Conservation (phyloP, 2,797 vertebrate genomes). For the Periparus ater region DNA sequence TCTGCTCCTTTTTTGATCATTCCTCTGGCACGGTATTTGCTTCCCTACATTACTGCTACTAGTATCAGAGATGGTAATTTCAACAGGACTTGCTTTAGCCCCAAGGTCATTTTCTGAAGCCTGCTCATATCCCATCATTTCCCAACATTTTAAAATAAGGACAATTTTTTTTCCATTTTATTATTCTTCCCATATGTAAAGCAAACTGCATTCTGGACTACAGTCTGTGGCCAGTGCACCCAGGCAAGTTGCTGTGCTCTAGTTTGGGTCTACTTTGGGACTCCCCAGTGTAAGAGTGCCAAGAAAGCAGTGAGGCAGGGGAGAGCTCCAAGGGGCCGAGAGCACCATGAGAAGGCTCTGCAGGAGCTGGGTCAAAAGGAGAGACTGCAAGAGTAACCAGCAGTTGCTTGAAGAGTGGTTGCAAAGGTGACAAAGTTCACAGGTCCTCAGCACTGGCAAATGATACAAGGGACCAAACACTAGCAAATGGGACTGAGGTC, state of each 20-base stretch:
- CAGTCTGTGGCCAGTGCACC: not conserved
- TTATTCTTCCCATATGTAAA: not conserved
- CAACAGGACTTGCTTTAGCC: not conserved
- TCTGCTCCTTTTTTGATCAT: not conserved
- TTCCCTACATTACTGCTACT: not conserved
- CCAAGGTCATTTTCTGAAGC: not conserved
- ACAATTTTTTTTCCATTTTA: not conserved
- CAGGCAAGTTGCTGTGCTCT: not conserved
- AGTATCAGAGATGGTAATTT: not conserved
- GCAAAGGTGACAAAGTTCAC: not conserved
- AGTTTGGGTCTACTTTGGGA: not conserved
- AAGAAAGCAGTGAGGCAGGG: not conserved
- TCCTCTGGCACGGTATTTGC: not conserved
- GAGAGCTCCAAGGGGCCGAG: not conserved
- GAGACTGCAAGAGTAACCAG: not conserved
- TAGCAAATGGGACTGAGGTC: not conserved
- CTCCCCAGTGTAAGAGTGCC: not conserved
- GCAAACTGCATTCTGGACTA: not conserved
- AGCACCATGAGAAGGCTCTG: not conserved
- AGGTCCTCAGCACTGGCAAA: not conserved
- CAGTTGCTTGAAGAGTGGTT: not conserved
- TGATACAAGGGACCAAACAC: not conserved
- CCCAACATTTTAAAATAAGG: not conserved
- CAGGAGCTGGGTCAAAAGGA: not conserved
- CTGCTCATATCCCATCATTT: not conserved